These are phyloP conservation scores for Pinctada fucata DNA, from an alignment of 2,888 invertebrate species.

Conservation along the genomic window DNA sequence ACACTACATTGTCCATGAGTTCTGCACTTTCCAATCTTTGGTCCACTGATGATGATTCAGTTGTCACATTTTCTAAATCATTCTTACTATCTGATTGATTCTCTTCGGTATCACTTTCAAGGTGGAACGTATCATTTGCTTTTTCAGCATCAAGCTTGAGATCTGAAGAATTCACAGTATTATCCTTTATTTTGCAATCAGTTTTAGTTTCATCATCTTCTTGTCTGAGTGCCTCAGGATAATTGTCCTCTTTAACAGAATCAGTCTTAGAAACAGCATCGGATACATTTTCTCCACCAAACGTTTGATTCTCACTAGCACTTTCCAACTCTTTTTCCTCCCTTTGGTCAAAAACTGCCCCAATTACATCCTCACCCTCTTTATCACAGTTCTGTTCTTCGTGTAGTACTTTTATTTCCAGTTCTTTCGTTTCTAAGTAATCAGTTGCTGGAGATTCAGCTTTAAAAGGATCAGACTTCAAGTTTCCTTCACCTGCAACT, in stretches of 20 bases:
- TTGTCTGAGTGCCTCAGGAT: background rate
- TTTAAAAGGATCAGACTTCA: background rate
- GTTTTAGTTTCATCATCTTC: background rate
- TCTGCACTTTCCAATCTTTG: no score
- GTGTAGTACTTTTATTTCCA: background rate
- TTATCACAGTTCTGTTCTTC: slow-evolving; percentile 21
- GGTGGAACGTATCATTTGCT: no score
- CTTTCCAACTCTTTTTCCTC: slow-evolving; percentile 10
- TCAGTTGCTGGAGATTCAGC: no score
- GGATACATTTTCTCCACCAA: background rate
- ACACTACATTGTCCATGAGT: background rate
- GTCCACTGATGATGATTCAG: no score
- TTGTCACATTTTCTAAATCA: no score
- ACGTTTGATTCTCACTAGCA: background rate
- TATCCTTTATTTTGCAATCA: no score
- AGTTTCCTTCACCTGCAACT: background rate
- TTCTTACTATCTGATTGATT: no score
- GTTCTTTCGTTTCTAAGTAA: no score
- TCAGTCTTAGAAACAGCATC: background rate
- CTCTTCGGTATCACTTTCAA: no score
- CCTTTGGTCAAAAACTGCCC: slow-evolving; percentile 22
- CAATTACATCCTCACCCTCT: background rate
- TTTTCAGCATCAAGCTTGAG: no score
- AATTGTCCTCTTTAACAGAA: no score
- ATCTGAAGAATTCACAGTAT: no score